A percentile compares a stretch with the other conserved stretches of the same genome.
Conservation (phyloP, 1,140 invertebrate genomes). For the Conus ventricosus region DNA sequence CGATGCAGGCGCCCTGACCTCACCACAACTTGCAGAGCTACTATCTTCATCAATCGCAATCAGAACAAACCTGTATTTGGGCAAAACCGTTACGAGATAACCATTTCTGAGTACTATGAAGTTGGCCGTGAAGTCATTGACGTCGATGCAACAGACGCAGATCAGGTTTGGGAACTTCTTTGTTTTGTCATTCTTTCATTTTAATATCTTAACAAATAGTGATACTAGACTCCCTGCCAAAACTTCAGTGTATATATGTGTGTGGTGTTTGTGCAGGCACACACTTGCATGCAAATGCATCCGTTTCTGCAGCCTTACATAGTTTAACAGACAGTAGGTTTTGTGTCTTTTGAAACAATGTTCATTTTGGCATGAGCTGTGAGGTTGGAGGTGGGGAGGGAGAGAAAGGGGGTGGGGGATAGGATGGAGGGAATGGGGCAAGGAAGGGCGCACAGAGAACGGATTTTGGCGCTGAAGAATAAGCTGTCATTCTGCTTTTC, state of each 20-base stretch:
- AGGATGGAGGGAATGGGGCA: too few species aligned
- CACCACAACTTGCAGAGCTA: not conserved
- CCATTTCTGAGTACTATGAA: conserved; percentile 53
- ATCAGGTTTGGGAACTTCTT: conserved; percentile 53
- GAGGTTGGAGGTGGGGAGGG: not conserved
- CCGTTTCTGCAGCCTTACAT: too few species aligned
- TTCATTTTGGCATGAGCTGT: not conserved
- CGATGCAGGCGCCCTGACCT: conserved; percentile 34
- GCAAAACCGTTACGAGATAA: conserved; percentile 32
- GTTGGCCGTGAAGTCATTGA: conserved; percentile 49
- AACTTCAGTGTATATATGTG: too few species aligned
- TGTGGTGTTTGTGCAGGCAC: not conserved
- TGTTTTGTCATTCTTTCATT: too few species aligned
- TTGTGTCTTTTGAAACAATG: not conserved
- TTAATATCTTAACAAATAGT: too few species aligned
- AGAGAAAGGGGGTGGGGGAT: not conserved
- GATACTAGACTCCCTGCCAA: too few species aligned
- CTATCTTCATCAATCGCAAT: conserved; percentile 46
- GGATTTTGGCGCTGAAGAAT: too few species aligned
- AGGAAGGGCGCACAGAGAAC: too few species aligned
- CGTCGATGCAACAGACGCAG: conserved; percentile 55
- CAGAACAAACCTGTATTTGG: conserved; percentile 47
- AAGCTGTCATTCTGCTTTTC: too few species aligned
- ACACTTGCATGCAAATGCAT: not conserved
- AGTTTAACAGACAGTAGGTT: too few species aligned